These are phyloP conservation scores for Diarsia rubi DNA, from an alignment of 2,888 invertebrate genomes.

Conservation along the genomic window DNA sequence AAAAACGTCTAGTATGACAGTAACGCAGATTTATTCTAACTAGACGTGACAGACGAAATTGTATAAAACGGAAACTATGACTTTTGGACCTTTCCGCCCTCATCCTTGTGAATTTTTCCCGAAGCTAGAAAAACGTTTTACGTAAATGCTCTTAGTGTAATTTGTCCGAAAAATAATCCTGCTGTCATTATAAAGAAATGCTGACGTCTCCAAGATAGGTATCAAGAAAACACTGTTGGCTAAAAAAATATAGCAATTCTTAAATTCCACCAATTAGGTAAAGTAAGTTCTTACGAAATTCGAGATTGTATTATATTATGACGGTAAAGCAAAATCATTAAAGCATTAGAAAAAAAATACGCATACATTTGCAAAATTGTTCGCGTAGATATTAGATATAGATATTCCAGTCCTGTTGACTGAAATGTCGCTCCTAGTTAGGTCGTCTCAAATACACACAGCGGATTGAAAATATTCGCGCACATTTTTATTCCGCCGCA, in stretches of 20 bases:
- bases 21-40: constrained; percentile 69
- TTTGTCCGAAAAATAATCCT: constrained; percentile 29
- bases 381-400: constrained; percentile 7
- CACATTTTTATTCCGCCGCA: constrained; percentile 31
- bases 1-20: constrained; percentile 79
- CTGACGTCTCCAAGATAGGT: neutral
- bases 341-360: neutral
- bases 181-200: constrained; percentile 15
- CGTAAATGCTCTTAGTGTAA: constrained; percentile 38
- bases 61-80: constrained; percentile 49
- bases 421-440: constrained; percentile 13
- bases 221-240: neutral
- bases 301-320: neutral
- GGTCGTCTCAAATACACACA: constrained; percentile 13
- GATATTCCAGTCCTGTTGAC: constrained; percentile 24
- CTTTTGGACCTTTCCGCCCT: constrained; percentile 35
- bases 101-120: constrained; percentile 38
- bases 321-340: constrained; percentile 1
- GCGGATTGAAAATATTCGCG: constrained; percentile 35
- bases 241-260: neutral
- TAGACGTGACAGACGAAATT: constrained; percentile 66
- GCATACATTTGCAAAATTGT: constrained; percentile 18
- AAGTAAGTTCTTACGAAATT: neutral
- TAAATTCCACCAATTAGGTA: constrained; percentile 2
- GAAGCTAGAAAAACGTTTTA: constrained; percentile 33